Percentiles rank a stretch among this genome's conserved stretches.
These are phyloP conservation scores for Idaea dimidiata DNA, from an alignment of 2,888 invertebrate species.

Conservation along the genomic window DNA sequence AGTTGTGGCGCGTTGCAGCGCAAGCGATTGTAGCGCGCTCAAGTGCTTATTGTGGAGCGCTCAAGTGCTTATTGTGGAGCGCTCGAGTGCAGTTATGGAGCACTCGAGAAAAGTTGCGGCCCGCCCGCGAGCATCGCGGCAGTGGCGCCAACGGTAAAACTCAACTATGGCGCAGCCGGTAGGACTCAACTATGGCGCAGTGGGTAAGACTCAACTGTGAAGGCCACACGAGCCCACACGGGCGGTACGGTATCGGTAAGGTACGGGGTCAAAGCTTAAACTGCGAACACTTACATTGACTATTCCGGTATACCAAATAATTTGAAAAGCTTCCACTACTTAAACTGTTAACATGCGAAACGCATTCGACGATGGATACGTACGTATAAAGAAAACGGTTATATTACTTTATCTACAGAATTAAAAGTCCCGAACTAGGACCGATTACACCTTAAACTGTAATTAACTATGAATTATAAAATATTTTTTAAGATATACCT, in stretches of 20 bases:
- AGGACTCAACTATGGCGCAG: slow-evolving; percentile 31
- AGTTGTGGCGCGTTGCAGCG: slow-evolving; percentile 39
- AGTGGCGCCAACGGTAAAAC: too few species aligned
- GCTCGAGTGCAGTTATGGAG: slow-evolving; percentile 37
- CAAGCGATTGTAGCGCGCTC: slow-evolving; percentile 34
- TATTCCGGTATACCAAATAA: slow-evolving; percentile 34
- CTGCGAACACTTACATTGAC: slow-evolving; percentile 40
- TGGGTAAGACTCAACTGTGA: slow-evolving; percentile 31
- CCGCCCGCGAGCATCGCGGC: slow-evolving; percentile 22
- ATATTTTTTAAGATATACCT: slow-evolving; percentile 74
- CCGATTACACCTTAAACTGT: slow-evolving; percentile 70
- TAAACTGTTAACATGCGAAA: slow-evolving; percentile 48
- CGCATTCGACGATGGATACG: slow-evolving; percentile 42
- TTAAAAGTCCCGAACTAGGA: slow-evolving; percentile 60
- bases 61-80: slow-evolving; percentile 52
- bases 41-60: not conserved
- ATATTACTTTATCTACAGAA: slow-evolving; percentile 55
- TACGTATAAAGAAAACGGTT: slow-evolving; percentile 44
- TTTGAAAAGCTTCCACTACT: slow-evolving; percentile 53
- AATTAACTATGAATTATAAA: slow-evolving; percentile 77
- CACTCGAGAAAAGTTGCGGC: slow-evolving; percentile 19
- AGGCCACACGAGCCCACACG: slow-evolving; percentile 23
- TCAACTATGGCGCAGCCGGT: slow-evolving; percentile 30
- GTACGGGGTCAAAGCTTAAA: slow-evolving; percentile 42
- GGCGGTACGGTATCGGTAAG: too few species aligned